Conservation (phyloP, 2,888 invertebrate species). For the Idaea biselata region DNA sequence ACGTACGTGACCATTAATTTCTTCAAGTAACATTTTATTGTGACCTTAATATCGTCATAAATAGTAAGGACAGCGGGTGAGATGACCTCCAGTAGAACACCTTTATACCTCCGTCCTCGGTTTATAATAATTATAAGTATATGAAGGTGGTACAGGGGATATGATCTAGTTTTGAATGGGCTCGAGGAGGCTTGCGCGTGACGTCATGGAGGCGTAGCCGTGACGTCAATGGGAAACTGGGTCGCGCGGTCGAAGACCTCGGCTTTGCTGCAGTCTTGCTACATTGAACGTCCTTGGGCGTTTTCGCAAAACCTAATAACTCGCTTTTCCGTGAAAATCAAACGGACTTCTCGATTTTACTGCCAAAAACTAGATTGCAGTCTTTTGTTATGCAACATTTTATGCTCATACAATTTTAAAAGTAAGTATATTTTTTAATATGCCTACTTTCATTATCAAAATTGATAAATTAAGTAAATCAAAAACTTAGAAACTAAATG, state of each 20-base stretch:
- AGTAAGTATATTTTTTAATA: too few species aligned
- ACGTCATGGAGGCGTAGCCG: conserved; percentile 74
- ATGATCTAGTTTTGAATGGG: conserved; percentile 78
- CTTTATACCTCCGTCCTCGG: conserved; percentile 46
- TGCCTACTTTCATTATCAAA: too few species aligned
- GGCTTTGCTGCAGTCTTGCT: conserved; percentile 55
- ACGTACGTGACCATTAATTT: conserved; percentile 2
- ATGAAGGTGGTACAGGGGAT: conserved; percentile 55
- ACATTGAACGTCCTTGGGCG: conserved; percentile 47
- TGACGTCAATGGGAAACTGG: conserved; percentile 72
- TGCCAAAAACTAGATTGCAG: neutral
- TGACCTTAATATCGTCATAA: conserved; percentile 49
- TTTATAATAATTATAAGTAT: conserved; percentile 30
- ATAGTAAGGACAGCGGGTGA: conserved; percentile 47
- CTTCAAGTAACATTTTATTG: conserved; percentile 16
- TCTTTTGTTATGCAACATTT: neutral
- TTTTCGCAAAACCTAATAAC: neutral
- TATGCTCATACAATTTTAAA: neutral
- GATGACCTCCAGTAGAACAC: conserved; percentile 50
- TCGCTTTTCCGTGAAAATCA: neutral
- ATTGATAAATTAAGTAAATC: too few species aligned
- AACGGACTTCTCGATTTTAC: neutral
- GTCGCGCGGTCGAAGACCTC: conserved; percentile 70
- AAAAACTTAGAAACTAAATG: too few species aligned
- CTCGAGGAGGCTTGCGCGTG: conserved; percentile 63